Conservation (phyloP, 2,797 vertebrate genomes). For the Sciaenops ocellatus region DNA sequence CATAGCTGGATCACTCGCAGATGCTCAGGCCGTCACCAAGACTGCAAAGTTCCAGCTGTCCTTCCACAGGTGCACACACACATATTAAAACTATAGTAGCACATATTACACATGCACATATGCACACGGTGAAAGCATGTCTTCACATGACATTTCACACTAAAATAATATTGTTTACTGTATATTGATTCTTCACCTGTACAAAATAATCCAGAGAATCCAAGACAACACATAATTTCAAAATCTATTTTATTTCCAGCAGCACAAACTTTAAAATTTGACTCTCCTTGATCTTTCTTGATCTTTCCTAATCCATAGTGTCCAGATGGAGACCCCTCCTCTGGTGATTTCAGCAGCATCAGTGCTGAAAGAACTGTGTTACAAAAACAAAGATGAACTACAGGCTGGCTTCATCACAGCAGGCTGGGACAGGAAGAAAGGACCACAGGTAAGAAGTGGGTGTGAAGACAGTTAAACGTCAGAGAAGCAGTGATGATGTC, state of each 20-base stretch:
- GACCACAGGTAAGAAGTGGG: slow-evolving; percentile 84
- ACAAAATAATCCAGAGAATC: not conserved
- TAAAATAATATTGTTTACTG: too few relatives aligned
- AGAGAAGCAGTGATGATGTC: not conserved
- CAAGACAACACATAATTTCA: not conserved
- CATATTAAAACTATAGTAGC: not conserved
- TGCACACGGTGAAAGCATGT: not conserved
- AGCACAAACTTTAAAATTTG: not conserved
- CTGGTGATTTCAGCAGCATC: slow-evolving; percentile 88
- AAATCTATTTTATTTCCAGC: not conserved
- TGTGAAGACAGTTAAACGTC: not conserved
- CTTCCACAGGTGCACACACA: slow-evolving; percentile 77
- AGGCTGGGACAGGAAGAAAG: slow-evolving; percentile 89
- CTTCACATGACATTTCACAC: not conserved
- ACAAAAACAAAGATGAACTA: slow-evolving; percentile 88
- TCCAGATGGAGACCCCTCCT: slow-evolving; percentile 87
- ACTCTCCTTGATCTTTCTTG: not conserved
- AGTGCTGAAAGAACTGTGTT: slow-evolving; percentile 86
- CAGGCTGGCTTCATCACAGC: slow-evolving; percentile 90
- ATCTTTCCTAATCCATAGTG: slow-evolving; percentile 61
- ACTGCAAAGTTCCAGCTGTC: slow-evolving; percentile 86
- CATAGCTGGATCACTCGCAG: slow-evolving; percentile 89
- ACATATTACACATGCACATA: not conserved
- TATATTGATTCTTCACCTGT: not conserved
- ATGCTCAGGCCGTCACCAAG: slow-evolving; percentile 88